Conservation (phyloP, 2,888 invertebrate species). For the Bombyx huttoni region DNA sequence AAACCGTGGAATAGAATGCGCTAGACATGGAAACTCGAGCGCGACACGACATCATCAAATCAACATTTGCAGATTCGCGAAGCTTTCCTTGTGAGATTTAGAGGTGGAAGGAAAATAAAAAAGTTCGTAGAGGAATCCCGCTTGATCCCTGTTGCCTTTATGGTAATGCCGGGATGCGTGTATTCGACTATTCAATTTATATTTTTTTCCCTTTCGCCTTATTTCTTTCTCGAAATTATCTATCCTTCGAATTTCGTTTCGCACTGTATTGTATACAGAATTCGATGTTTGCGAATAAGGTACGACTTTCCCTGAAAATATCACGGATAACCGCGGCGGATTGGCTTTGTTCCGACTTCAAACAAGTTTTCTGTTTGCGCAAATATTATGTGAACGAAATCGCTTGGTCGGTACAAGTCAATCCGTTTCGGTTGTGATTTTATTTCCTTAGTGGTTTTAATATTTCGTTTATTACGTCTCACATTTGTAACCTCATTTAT, state of each 20-base stretch:
- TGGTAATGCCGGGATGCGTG: constrained; percentile 71
- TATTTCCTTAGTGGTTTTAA: constrained; percentile 14
- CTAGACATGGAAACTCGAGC: constrained; percentile 14
- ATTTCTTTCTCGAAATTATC: constrained; percentile 70
- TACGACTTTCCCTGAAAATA: constrained; percentile 62
- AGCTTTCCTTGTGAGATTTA: constrained; percentile 70
- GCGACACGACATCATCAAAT: constrained; percentile 63
- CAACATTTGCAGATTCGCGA: constrained; percentile 73
- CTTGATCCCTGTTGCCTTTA: constrained; percentile 71
- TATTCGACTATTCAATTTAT: constrained; percentile 72
- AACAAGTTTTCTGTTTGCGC: constrained; percentile 56
- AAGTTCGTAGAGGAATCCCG: constrained; percentile 71
- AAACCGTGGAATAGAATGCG: not conserved
- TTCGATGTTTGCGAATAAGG: constrained; percentile 71
- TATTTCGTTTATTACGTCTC: not conserved
- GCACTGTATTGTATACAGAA: constrained; percentile 69
- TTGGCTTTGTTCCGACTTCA: constrained; percentile 70
- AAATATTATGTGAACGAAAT: constrained; percentile 61
- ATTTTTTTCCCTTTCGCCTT: constrained; percentile 67
- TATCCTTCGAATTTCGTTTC: constrained; percentile 71
- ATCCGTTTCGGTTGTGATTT: not conserved
- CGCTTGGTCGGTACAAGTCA: constrained; percentile 17
- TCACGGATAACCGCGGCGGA: constrained; percentile 66
- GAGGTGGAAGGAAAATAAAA: constrained; percentile 73
- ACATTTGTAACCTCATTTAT: not conserved